Conservation (phyloP, 2,888 invertebrate genomes). For the Pollenia amentaria region DNA sequence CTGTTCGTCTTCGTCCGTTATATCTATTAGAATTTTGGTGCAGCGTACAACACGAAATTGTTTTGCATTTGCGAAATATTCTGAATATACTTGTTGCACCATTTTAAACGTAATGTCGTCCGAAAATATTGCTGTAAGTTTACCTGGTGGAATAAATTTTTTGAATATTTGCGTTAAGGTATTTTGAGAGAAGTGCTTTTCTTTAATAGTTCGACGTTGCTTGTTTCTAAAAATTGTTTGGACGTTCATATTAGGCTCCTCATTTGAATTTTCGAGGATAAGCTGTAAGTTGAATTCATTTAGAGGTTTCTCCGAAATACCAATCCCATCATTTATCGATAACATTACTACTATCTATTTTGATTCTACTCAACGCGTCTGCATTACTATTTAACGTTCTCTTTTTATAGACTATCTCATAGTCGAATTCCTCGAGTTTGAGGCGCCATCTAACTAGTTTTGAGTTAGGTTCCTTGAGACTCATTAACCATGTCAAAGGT, state of each 20-base stretch:
- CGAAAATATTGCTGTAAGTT: constrained; percentile 60
- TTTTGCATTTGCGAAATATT: constrained; percentile 64
- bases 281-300: constrained; percentile 73
- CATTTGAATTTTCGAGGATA: constrained; percentile 50
- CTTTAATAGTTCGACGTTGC: constrained; percentile 57
- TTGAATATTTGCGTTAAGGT: constrained; percentile 62
- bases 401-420: not conserved
- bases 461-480: constrained; percentile 36
- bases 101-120: constrained; percentile 55
- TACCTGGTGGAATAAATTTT: constrained; percentile 65
- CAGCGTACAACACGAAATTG: constrained; percentile 38
- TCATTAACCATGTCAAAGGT: constrained; percentile 32
- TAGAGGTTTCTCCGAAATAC: constrained; percentile 70
- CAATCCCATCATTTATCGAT: constrained; percentile 60
- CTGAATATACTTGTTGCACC: constrained; percentile 68
- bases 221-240: constrained; percentile 68
- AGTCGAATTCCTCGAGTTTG: constrained; percentile 12
- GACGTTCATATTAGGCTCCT: constrained; percentile 28
- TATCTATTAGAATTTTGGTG: not conserved
- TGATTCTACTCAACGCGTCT: not conserved
- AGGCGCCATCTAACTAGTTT: constrained; percentile 42
- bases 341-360: not conserved
- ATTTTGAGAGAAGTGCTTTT: constrained; percentile 52
- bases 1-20: not conserved
- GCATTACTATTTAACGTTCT: not conserved